Percentiles rank a stretch among this genome's conserved stretches.
Evolutionary conservation across 2,888 invertebrate species (phyloP).

Genomic region (Microplitis manilae): DNA sequence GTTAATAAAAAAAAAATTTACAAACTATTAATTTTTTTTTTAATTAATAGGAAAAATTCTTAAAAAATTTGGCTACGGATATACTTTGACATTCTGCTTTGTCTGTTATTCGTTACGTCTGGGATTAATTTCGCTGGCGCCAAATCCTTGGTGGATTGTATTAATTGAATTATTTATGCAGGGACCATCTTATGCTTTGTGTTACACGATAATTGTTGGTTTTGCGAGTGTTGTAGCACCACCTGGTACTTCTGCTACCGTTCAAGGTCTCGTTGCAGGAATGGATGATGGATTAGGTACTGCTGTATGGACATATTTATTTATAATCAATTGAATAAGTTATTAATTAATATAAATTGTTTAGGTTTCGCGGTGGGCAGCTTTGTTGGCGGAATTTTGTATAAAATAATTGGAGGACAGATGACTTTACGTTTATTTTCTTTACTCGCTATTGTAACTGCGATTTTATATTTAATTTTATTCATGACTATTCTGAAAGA

Average conservation of each 20-base stretch:
- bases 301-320: conserved; percentile 13
- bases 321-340: conserved; percentile 13
- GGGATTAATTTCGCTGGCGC: conserved; percentile 82
- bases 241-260: conserved; percentile 85
- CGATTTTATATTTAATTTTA: conserved; percentile 71
- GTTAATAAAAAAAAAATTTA: conserved; percentile 1
- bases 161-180: conserved; percentile 86
- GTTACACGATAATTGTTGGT: conserved; percentile 86
- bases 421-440: conserved; percentile 74
- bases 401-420: conserved; percentile 77
- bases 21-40: conserved; percentile 41
- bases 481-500: conserved; percentile 68
- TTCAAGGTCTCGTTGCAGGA: conserved; percentile 90
- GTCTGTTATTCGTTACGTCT: conserved; percentile 84
- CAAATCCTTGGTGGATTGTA: conserved; percentile 87
- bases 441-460: conserved; percentile 69
- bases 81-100: conserved; percentile 84
- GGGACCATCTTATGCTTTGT: conserved; percentile 90
- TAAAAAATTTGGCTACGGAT: conserved; percentile 83
- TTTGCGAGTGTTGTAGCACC: conserved; percentile 75
- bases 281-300: conserved; percentile 88
- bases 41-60: conserved; percentile 80
- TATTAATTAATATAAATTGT: conserved; percentile 39
- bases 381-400: conserved; percentile 81
- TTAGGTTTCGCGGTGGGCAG: conserved; percentile 85